phyloP scores from a whole-genome alignment of 2,113 vertebrate species.

The Gobiocypris rarus region DNA sequence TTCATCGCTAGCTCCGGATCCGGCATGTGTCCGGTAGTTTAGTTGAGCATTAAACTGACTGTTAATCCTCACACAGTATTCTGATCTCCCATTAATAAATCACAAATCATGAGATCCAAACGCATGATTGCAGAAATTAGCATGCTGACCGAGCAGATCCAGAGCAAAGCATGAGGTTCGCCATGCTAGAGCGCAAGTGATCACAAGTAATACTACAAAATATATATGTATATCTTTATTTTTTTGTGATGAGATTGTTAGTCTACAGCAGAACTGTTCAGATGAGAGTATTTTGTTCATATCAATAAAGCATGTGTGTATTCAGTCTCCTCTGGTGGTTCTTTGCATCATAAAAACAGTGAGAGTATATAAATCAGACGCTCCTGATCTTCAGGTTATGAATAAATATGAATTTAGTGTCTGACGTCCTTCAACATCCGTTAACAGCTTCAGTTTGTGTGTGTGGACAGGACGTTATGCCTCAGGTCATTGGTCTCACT shows the following conservation, averaged over 20 bases:
- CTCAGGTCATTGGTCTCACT: slow-evolving; percentile 31
- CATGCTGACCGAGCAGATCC: neutral
- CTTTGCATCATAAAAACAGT: neutral
- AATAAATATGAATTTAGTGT: no score
- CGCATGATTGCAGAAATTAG: neutral
- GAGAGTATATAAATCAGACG: neutral
- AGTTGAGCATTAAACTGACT: neutral
- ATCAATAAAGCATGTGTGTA: slow-evolving; percentile 10
- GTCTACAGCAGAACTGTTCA: neutral
- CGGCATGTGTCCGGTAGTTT: neutral
- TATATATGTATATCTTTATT: neutral
- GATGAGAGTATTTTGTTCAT: slow-evolving; percentile 1
- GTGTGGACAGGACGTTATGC: no score
- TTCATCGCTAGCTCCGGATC: neutral
- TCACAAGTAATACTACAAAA: neutral
- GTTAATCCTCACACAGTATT: neutral
- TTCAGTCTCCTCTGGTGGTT: neutral
- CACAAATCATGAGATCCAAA: neutral
- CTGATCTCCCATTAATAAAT: neutral
- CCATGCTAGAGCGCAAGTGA: neutral
- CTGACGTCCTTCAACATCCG: no score
- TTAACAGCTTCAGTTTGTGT: no score
- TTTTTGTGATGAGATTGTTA: neutral
- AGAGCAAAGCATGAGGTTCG: slow-evolving; percentile 20
- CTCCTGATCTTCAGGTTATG: neutral